Conservation (phyloP, 2,888 invertebrate genomes). For the Pantelozetes paolii region DNA sequence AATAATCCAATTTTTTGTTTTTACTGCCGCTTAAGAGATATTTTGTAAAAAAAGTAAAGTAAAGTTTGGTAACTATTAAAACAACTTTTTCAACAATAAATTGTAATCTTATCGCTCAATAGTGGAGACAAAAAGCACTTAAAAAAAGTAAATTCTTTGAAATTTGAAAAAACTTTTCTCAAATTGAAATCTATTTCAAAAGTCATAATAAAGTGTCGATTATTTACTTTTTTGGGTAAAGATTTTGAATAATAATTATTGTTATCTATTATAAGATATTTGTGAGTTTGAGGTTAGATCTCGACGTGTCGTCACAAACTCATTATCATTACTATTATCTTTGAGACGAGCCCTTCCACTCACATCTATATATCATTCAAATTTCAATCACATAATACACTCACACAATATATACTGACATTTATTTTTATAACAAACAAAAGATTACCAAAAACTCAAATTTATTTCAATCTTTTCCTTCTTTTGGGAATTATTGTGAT, state of each 20-base stretch:
- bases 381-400: conserved; percentile 25
- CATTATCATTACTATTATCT: conserved; percentile 22
- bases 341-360: conserved; percentile 4
- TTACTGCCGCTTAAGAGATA: neutral
- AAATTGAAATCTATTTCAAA: neutral
- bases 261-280: conserved; percentile 25
- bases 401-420: conserved; percentile 14
- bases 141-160: neutral
- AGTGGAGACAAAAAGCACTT: neutral
- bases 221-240: neutral
- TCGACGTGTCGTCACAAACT: conserved; percentile 18
- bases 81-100: conserved; percentile 11
- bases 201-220: conserved; percentile 13
- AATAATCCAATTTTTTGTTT: conserved; percentile 6
- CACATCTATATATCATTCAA: neutral
- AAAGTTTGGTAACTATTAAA: no score
- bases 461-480: no score
- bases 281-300: conserved; percentile 17
- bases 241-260: conserved; percentile 7
- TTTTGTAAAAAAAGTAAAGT: no score
- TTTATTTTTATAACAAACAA: neutral
- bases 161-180: no score
- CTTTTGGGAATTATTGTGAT: no score
- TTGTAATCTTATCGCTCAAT: conserved; percentile 17
- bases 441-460: no score